Conservation (phyloP, 1,140 invertebrate species). For the Drosophila nannoptera region DNA sequence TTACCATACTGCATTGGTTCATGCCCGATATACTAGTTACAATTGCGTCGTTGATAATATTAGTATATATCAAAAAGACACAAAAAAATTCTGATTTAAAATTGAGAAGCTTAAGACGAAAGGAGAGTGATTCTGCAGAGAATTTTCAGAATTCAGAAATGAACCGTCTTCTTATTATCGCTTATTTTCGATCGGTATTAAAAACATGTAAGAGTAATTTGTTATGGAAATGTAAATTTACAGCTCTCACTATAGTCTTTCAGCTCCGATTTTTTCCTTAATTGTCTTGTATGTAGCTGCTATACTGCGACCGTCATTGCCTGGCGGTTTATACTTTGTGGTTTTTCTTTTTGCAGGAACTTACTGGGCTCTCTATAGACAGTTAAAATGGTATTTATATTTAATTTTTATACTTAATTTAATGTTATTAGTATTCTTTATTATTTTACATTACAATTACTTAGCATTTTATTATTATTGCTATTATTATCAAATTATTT, state of each 20-base stretch:
- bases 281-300: conserved; percentile 87
- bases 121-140: conserved; percentile 60
- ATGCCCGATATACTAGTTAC: conserved; percentile 83
- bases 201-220: conserved; percentile 46
- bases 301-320: conserved; percentile 88
- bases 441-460: too few species aligned
- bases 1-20: conserved; percentile 78
- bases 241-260: not conserved
- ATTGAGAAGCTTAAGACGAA: conserved; percentile 57
- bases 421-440: too few species aligned
- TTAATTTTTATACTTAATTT: too few species aligned
- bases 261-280: conserved; percentile 86
- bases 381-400: conserved; percentile 80
- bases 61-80: conserved; percentile 65
- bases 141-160: conserved; percentile 38
- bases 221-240: too few species aligned
- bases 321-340: conserved; percentile 90
- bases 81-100: conserved; percentile 1
- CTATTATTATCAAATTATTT: too few species aligned
- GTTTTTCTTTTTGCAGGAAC: conserved; percentile 90
- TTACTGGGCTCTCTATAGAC: conserved; percentile 91
- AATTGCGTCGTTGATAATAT: conserved; percentile 79
- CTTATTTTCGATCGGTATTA: conserved; percentile 48
- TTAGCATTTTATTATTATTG: too few species aligned
- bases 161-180: conserved; percentile 48